phyloP scores from a whole-genome alignment of 2,113 vertebrate species.

The Panurus biarmicus region DNA sequence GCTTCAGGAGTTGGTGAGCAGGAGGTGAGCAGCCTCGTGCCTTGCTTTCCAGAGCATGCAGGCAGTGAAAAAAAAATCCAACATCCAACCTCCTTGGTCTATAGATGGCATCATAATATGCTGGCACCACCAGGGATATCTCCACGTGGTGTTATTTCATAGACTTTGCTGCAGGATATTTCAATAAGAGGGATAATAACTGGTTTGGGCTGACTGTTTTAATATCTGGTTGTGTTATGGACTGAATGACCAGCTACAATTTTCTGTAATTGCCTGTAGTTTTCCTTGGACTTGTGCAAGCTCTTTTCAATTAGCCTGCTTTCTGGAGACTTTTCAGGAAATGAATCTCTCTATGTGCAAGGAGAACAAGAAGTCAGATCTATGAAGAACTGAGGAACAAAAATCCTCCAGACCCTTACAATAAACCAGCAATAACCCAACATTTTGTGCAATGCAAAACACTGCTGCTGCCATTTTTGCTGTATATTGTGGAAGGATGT shows the following conservation, averaged over 20 bases:
- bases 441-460: background rate
- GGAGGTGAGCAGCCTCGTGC: background rate
- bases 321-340: background rate
- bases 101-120: background rate
- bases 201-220: background rate
- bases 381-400: background rate
- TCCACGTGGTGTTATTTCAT: background rate
- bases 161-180: background rate
- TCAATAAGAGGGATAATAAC: background rate
- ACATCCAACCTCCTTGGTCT: background rate
- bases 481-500: background rate
- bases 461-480: background rate
- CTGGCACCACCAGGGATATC: background rate
- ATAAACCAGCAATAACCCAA: background rate
- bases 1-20: background rate
- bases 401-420: background rate
- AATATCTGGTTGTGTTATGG: background rate
- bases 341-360: background rate
- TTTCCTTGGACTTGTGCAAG: background rate
- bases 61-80: background rate
- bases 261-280: background rate
- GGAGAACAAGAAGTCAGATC: background rate
- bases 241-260: background rate
- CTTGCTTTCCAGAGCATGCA: background rate
- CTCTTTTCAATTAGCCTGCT: background rate